Conservation (phyloP, 2,797 vertebrate genomes). For the Melanogrammus aeglefinus region DNA sequence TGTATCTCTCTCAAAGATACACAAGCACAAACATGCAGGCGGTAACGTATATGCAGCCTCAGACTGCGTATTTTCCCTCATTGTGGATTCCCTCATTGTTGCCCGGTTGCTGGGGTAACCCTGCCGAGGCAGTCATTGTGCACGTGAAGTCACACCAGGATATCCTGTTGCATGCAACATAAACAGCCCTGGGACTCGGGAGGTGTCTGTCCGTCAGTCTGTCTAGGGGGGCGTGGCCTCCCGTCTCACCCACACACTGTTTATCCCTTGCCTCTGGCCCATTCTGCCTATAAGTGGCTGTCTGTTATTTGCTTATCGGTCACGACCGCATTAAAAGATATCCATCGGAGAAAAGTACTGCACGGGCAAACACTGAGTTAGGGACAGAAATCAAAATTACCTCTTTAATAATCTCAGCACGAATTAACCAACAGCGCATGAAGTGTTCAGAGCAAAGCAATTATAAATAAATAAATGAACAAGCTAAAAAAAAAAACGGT, state of each 20-base stretch:
- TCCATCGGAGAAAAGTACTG: neutral
- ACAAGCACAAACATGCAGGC: neutral
- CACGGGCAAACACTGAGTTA: neutral
- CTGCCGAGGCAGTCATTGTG: slow-evolving; percentile 57
- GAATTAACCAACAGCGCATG: too few relatives aligned
- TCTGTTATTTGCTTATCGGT: neutral
- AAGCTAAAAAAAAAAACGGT: neutral
- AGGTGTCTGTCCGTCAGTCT: slow-evolving; percentile 14
- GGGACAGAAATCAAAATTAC: neutral
- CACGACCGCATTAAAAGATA: neutral
- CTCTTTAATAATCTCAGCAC: too few relatives aligned
- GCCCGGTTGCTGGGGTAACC: neutral
- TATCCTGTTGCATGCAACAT: slow-evolving; percentile 73
- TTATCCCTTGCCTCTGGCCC: neutral
- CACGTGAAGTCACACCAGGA: slow-evolving; percentile 70
- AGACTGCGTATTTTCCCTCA: neutral
- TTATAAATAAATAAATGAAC: too few relatives aligned
- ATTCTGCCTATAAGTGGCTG: neutral
- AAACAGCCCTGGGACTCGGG: slow-evolving; percentile 36
- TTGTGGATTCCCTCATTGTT: neutral
- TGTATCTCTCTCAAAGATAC: neutral
- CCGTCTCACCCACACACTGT: neutral
- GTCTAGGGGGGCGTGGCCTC: slow-evolving; percentile 21
- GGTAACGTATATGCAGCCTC: neutral
- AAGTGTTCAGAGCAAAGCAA: too few relatives aligned